A percentile compares a stretch with the other conserved stretches of the same genome.
phyloP scores from a whole-genome alignment of 1,140 invertebrate species.

The Cyphomyrmex costatus region DNA sequence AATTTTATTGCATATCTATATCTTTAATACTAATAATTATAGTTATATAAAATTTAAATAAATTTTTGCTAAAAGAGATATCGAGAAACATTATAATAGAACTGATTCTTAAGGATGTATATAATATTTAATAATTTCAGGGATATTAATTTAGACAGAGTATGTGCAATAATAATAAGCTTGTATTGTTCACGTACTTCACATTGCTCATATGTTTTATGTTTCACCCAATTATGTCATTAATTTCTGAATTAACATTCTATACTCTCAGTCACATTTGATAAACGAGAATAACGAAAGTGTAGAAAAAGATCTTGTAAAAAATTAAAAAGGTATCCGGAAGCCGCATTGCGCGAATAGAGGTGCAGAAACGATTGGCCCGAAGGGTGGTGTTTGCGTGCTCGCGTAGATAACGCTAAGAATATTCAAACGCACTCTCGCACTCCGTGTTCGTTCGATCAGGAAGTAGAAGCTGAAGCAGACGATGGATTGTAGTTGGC shows the following conservation, averaged over 20 bases:
- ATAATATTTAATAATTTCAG: conserved; percentile 7
- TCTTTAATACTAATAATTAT: background rate
- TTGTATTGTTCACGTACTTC: background rate
- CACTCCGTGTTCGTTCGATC: conserved; percentile 6
- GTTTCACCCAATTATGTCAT: background rate
- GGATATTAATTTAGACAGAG: background rate
- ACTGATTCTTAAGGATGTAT: background rate
- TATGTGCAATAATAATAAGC: background rate
- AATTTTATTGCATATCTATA: background rate
- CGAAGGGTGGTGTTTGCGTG: background rate
- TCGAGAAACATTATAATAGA: background rate
- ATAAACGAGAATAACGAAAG: conserved; percentile 3
- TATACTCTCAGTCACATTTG: background rate
- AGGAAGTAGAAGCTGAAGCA: conserved; percentile 57
- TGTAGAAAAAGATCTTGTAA: background rate
- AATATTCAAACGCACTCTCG: background rate
- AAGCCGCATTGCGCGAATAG: conserved; percentile 10
- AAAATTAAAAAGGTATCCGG: conserved; percentile 15
- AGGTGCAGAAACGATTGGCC: conserved; percentile 10
- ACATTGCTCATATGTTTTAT: background rate
- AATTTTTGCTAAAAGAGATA: background rate
- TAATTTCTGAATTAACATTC: conserved; percentile 10
- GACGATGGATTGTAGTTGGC: conserved; percentile 4
- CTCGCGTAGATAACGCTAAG: conserved; percentile 8
- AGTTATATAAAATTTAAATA: conserved; percentile 1